Conservation (phyloP, 1,140 invertebrate species). For the Megathymus violae region DNA sequence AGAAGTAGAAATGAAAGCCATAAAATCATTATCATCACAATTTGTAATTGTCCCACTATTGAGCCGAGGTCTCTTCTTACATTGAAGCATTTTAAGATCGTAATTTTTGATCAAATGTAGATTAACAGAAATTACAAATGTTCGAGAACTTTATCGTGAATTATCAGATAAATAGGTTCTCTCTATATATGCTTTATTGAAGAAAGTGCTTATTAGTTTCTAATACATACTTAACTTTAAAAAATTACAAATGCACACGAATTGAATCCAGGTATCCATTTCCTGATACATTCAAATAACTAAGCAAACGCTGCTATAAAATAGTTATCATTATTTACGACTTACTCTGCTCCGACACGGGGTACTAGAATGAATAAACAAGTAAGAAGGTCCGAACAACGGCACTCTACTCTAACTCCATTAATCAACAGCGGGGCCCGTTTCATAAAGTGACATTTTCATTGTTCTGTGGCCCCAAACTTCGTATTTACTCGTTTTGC, state of each 20-base stretch:
- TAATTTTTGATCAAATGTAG: too few species aligned
- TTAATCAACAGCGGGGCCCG: constrained; percentile 70
- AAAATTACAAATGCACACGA: neutral
- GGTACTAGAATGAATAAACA: constrained; percentile 65
- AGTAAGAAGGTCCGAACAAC: constrained; percentile 61
- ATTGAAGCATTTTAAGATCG: too few species aligned
- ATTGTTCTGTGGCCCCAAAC: constrained; percentile 70
- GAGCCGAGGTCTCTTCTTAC: too few species aligned
- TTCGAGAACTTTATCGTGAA: too few species aligned
- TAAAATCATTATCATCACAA: too few species aligned
- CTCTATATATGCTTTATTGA: too few species aligned
- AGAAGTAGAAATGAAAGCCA: too few species aligned
- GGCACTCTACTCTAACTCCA: constrained; percentile 60
- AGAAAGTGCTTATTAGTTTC: too few species aligned
- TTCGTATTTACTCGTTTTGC: constrained; percentile 71
- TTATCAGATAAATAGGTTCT: too few species aligned
- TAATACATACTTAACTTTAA: neutral
- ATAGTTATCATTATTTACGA: constrained; percentile 55
- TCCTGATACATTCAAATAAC: neutral
- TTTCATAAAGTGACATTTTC: constrained; percentile 80
- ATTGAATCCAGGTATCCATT: neutral
- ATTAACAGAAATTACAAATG: too few species aligned
- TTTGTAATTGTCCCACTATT: too few species aligned
- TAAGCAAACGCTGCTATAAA: constrained; percentile 13
- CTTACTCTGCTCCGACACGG: constrained; percentile 45